These are phyloP conservation scores for Hapalemur alaotrensis DNA, from an alignment of 2,797 vertebrate genomes.

Conservation along the genomic window DNA sequence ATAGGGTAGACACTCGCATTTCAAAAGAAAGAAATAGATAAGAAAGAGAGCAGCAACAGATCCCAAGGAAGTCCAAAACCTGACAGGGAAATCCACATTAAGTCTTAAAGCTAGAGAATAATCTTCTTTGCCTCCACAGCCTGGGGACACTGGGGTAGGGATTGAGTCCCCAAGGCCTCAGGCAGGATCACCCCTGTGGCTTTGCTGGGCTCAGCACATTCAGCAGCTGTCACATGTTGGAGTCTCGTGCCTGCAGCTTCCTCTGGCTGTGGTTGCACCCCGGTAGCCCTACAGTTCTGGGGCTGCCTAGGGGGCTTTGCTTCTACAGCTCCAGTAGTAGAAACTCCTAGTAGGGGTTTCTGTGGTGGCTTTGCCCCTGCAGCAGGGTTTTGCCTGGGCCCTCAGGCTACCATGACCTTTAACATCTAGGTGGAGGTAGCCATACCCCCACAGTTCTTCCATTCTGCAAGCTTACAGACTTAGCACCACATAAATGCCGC, in stretches of 20 bases:
- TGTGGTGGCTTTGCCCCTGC: not conserved
- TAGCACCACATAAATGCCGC: not conserved
- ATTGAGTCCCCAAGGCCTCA: not conserved
- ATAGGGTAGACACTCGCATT: not conserved
- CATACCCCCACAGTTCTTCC: not conserved
- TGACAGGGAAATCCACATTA: not conserved
- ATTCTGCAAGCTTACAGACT: not conserved
- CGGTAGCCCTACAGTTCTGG: not conserved
- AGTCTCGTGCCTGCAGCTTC: not conserved
- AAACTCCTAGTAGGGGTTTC: not conserved
- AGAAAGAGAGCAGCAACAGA: not conserved
- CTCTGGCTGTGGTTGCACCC: not conserved
- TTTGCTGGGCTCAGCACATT: not conserved
- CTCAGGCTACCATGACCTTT: not conserved
- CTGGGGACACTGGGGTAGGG: not conserved
- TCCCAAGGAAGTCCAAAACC: not conserved
- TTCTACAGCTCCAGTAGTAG: not conserved
- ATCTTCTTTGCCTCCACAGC: not conserved
- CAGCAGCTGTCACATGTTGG: not conserved
- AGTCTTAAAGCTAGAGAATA: not conserved
- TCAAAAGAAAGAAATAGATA: not conserved
- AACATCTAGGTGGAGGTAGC: not conserved
- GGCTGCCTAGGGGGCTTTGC: not conserved
- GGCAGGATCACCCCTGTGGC: not conserved
- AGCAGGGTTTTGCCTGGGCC: not conserved